phyloP scores from a whole-genome alignment of 2,797 vertebrate genomes.

The Chaunax sp. region DNA sequence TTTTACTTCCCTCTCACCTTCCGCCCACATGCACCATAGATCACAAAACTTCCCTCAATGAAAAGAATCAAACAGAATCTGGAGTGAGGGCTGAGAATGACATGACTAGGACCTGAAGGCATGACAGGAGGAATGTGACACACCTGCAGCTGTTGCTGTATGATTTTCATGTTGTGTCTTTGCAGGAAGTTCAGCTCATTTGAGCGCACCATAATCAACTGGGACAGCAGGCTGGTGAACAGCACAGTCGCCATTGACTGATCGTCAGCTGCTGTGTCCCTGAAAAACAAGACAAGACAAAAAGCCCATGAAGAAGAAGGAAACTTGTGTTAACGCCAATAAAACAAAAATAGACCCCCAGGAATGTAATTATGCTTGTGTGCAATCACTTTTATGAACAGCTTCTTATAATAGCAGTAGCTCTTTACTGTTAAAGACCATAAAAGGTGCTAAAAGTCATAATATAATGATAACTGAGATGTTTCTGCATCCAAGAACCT shows the following conservation, averaged over 20 bases:
- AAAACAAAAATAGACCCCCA: neutral
- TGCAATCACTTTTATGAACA: too few species aligned
- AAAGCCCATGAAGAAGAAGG: neutral
- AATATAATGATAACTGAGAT: too few species aligned
- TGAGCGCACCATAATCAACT: constrained; percentile 90
- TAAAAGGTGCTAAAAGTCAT: too few species aligned
- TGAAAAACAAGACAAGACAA: constrained; percentile 57
- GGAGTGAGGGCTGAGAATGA: neutral
- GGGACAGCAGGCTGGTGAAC: constrained; percentile 89
- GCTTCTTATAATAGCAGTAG: too few species aligned
- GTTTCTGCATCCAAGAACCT: too few species aligned
- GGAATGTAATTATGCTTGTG: neutral
- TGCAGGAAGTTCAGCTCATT: constrained; percentile 94
- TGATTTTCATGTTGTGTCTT: constrained; percentile 96
- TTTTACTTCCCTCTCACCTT: constrained; percentile 56
- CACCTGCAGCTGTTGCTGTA: constrained; percentile 94
- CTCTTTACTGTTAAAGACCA: too few species aligned
- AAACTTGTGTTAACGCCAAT: accelerated
- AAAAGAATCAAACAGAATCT: neutral
- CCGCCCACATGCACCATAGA: neutral
- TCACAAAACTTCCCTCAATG: too few species aligned
- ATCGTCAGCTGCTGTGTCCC: constrained; percentile 92
- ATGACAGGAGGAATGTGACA: neutral
- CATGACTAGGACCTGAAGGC: neutral
- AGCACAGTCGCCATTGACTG: constrained; percentile 91